Base-by-base conservation (phyloP, 2,888 invertebrate species). In the Micropterix aruncella region DNA sequence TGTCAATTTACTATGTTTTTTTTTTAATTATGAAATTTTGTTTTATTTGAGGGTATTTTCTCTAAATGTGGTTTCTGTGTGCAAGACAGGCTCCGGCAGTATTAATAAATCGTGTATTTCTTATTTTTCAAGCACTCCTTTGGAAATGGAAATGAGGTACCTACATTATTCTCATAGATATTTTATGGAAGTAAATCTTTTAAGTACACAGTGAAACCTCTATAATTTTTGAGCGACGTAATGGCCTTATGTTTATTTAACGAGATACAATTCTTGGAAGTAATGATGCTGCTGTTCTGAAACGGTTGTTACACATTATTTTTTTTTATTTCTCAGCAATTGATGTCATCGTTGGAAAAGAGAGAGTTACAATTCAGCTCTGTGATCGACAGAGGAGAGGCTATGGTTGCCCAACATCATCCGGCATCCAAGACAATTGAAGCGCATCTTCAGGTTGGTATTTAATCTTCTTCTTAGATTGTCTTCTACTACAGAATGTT, bases 351-450 rank as follows among this genome's bases (percentile, higher is more conserved):
- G 52, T 70, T 99, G 59, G 96, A 96, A 66, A 88, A 91, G 60
- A 81, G 95, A 42, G 97, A 97, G 66, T 80, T 91, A 46, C 94
- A 95, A 63, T 94, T 97, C 70, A 92, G 92, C 57, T 85, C 92
- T 46, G 94, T 97, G 37, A 86, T 95, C 63, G 96, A 97, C 65
- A 79, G 93, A 46, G 97, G 97, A 19, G 95, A 97, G 60, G 85
- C 89, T 14, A 66, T 99, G 53, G 82, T 95, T 18, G 79, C 94
- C 18, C 94, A 95, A 59, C 89, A 93, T 55, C 97, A 99, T 62
- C 96, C 96, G 0, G 96, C 95, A 2, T 80, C 87, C 37, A 93
- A 94, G 65, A 92, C 92, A 45, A 93, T 99, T 55, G 96, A 97
- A 67, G 83, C 90, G 1, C 78, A 78, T 59, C 57, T 78, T 47